Percentiles rank a stretch among this genome's conserved stretches.
Evolutionary conservation across 2,888 invertebrate genomes (phyloP).

Genomic region (Rhingia campestris): DNA sequence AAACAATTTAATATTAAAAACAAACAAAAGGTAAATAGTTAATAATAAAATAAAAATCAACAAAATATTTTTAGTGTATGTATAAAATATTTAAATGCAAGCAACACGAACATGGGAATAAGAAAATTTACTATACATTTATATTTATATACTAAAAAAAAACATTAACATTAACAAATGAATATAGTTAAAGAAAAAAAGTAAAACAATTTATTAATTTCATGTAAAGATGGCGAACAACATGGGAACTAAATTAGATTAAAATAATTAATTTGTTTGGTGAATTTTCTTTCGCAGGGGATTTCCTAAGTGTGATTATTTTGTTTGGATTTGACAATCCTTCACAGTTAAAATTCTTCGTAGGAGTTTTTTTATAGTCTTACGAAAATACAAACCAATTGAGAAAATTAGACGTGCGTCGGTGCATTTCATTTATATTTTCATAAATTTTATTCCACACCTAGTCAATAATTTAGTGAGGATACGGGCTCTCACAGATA

Average conservation of each 20-base stretch:
- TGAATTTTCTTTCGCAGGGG: not conserved
- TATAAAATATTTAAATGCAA: conserved; percentile 44
- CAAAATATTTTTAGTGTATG: conserved; percentile 46
- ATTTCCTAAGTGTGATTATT: not conserved
- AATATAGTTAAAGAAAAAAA: conserved; percentile 32
- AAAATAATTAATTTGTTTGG: not conserved
- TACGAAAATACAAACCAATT: no score
- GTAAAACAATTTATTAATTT: conserved; percentile 24
- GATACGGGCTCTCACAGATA: no score
- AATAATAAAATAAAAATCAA: conserved; percentile 36
- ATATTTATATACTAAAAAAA: conserved; percentile 63
- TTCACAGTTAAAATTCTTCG: no score
- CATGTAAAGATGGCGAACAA: conserved; percentile 30
- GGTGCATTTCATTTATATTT: no score
- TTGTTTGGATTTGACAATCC: no score
- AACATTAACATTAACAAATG: conserved; percentile 8
- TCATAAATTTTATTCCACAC: no score
- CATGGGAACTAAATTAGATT: conserved; percentile 47
- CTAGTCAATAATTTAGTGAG: no score
- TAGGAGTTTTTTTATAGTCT: no score
- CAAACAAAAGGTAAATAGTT: conserved; percentile 55
- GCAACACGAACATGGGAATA: conserved; percentile 65
- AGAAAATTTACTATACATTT: conserved; percentile 72
- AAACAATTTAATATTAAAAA: conserved; percentile 32
- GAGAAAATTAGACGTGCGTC: no score